Percentiles rank a stretch among this genome's conserved stretches.
Conservation (phyloP, 2,113 vertebrate species). For the Dunckerocampus dactyliophorus region DNA sequence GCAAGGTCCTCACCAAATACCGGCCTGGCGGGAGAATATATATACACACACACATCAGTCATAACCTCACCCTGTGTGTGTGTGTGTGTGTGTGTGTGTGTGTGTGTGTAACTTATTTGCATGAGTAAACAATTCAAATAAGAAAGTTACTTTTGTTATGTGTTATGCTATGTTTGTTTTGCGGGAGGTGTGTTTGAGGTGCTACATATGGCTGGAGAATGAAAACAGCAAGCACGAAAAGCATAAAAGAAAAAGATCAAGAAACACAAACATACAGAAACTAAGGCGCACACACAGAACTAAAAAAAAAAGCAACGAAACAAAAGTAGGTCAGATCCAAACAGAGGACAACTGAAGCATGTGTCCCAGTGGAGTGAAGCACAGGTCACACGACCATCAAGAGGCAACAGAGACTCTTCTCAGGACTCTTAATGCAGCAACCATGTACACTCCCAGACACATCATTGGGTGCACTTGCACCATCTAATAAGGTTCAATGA, state of each 20-base stretch:
- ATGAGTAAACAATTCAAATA: slow-evolving; percentile 15
- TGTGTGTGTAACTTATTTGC: slow-evolving; percentile 11
- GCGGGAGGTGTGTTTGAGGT: slow-evolving; percentile 48
- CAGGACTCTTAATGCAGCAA: background rate
- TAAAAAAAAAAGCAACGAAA: slow-evolving; percentile 54
- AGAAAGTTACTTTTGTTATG: slow-evolving; percentile 17
- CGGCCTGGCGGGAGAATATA: slow-evolving; percentile 92
- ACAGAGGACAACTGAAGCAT: slow-evolving; percentile 57
- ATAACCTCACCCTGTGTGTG: slow-evolving; percentile 35
- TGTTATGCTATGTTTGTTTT: slow-evolving; percentile 21
- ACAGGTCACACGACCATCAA: slow-evolving; percentile 35
- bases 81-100: slow-evolving; percentile 43
- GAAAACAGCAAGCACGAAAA: slow-evolving; percentile 61
- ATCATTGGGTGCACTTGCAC: no score
- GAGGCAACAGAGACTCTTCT: slow-evolving; percentile 16
- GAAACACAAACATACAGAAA: slow-evolving; percentile 40
- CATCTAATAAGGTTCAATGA: no score
- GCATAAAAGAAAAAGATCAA: slow-evolving; percentile 39
- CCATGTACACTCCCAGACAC: no score
- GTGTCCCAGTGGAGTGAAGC: slow-evolving; percentile 58
- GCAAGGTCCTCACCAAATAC: slow-evolving; percentile 98
- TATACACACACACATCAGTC: slow-evolving; percentile 78
- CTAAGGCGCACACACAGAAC: slow-evolving; percentile 25
- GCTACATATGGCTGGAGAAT: slow-evolving; percentile 60
- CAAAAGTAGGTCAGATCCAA: slow-evolving; percentile 33